Evolutionary conservation across 2,113 vertebrate genomes (phyloP).

Genomic region (Actenoides lindsayi): DNA sequence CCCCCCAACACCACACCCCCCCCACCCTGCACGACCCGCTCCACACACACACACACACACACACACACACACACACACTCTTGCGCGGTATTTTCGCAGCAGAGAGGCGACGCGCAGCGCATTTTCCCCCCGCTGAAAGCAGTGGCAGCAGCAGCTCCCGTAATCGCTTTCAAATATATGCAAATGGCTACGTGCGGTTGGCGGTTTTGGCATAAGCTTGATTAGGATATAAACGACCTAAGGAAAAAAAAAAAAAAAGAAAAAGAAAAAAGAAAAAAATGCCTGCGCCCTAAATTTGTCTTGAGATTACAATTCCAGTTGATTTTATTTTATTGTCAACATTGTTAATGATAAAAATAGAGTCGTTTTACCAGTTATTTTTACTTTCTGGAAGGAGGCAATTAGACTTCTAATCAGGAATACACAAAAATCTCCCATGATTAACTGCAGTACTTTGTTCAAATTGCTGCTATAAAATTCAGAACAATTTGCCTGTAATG

Average conservation of each 20-base stretch:
- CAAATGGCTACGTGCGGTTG: slow-evolving; percentile 93
- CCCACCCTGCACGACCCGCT: too few species aligned
- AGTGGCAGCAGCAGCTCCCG: slow-evolving; percentile 76
- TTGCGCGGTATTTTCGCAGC: slow-evolving; percentile 60
- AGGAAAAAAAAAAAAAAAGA: slow-evolving; percentile 57
- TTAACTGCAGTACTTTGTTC: slow-evolving; percentile 98
- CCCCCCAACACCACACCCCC: too few species aligned
- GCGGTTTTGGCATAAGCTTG: slow-evolving; percentile 88
- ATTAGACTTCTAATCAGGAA: slow-evolving; percentile 98
- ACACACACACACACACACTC: neutral
- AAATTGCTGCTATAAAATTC: slow-evolving; percentile 99
- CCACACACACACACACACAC: too few species aligned
- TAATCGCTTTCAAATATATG: slow-evolving; percentile 92
- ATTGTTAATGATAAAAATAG: slow-evolving; percentile 88
- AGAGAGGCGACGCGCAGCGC: slow-evolving; percentile 81
- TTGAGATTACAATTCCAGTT: slow-evolving; percentile 86
- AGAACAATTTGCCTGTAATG: slow-evolving; percentile 99
- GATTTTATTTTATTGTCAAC: slow-evolving; percentile 90
- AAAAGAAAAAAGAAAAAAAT: slow-evolving; percentile 68
- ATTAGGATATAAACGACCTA: slow-evolving; percentile 87
- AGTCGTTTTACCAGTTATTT: slow-evolving; percentile 88
- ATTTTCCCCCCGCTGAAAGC: slow-evolving; percentile 81
- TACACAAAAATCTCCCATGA: slow-evolving; percentile 95
- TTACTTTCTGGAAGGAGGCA: slow-evolving; percentile 90
- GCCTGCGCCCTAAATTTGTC: slow-evolving; percentile 83